Percentiles rank a stretch among this genome's conserved stretches.
Conservation (phyloP, 2,888 invertebrate species). For the Eristalinus sepulchralis region DNA sequence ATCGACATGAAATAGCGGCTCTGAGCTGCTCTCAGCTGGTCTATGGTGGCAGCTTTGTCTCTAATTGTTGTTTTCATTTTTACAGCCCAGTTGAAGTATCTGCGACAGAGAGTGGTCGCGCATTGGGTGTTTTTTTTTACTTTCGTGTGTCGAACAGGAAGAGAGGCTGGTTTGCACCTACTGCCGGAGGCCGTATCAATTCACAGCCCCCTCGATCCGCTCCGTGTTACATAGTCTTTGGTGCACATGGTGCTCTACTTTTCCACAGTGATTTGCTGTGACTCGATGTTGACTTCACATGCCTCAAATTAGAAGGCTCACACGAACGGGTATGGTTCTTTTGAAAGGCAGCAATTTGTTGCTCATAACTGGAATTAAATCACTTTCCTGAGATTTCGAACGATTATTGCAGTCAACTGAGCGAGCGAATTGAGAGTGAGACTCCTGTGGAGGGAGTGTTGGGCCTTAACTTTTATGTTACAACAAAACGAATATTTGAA, state of each 20-base stretch:
- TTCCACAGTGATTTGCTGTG: conserved; percentile 8
- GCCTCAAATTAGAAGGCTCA: background rate
- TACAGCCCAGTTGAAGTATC: background rate
- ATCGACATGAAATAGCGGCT: conserved; percentile 54
- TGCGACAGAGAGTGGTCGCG: background rate
- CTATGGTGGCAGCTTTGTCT: conserved; percentile 48
- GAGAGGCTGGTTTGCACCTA: conserved; percentile 58
- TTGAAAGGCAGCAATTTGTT: conserved; percentile 23
- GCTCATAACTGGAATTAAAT: conserved; percentile 21
- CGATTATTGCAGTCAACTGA: background rate
- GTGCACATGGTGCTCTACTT: conserved; percentile 47
- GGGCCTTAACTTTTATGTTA: background rate
- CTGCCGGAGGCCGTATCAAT: conserved; percentile 26
- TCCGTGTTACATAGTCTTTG: conserved; percentile 25
- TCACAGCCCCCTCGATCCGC: background rate
- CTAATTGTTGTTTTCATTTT: conserved; percentile 16
- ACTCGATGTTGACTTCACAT: background rate
- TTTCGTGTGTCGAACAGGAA: conserved; percentile 51
- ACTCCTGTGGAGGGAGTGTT: background rate
- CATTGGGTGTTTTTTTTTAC: conserved; percentile 41
- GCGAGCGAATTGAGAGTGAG: background rate
- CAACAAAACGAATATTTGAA: background rate
- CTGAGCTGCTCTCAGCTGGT: background rate
- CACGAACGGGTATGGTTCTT: conserved; percentile 13
- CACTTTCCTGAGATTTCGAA: conserved; percentile 18